These are phyloP conservation scores for Uloborus diversus DNA, from an alignment of 1,140 invertebrate species.

Conservation along the genomic window DNA sequence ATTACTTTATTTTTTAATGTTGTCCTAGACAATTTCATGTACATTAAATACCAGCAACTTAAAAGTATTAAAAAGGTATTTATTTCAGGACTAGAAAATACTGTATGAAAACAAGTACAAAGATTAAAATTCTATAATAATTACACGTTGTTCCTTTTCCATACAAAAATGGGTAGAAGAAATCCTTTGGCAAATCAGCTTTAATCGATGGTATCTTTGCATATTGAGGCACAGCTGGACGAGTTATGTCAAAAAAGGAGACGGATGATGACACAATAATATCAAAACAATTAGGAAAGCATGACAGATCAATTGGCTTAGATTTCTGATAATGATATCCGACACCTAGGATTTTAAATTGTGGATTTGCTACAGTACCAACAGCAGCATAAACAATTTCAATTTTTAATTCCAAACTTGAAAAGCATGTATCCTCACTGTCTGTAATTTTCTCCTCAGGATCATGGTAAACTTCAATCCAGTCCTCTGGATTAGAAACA, in stretches of 20 bases:
- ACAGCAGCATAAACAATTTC: constrained; percentile 67
- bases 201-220: constrained; percentile 72
- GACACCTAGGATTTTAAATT: constrained; percentile 69
- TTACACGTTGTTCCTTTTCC: not conserved
- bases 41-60: no score
- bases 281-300: not conserved
- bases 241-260: constrained; percentile 72
- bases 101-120: not conserved
- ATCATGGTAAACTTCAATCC: constrained; percentile 68
- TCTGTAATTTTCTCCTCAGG: not conserved
- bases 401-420: constrained; percentile 68
- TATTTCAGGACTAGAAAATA: not conserved
- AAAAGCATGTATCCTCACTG: constrained; percentile 62
- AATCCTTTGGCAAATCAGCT: constrained; percentile 74
- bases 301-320: not conserved
- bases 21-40: no score
- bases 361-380: constrained; percentile 66
- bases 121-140: not conserved
- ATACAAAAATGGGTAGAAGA: constrained; percentile 75
- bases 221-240: constrained; percentile 68
- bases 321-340: constrained; percentile 61
- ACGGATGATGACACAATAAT: constrained; percentile 64
- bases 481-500: constrained; percentile 66
- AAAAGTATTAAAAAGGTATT: not conserved
- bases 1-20: no score